phyloP scores from a whole-genome alignment of 2,888 invertebrate species.

The Cheilosia vernalis region DNA sequence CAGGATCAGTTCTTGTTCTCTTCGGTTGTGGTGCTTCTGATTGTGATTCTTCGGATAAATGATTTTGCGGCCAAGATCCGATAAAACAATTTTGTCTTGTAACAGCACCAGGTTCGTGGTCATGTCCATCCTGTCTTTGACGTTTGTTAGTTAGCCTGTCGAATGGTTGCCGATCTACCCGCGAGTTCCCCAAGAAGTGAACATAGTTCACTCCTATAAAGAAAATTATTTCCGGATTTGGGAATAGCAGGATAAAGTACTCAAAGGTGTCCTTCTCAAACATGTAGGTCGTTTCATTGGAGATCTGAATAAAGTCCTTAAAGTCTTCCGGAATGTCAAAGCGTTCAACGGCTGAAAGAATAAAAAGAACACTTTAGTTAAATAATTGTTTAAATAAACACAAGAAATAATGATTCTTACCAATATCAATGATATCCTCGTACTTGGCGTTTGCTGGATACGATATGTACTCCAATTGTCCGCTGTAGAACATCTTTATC shows the following conservation, averaged over 20 bases:
- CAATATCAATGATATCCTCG: constrained; percentile 78
- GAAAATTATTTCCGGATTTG: constrained; percentile 79
- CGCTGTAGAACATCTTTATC: constrained; percentile 59
- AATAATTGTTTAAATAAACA: not conserved
- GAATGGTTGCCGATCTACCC: constrained; percentile 30
- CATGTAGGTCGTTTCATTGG: constrained; percentile 78
- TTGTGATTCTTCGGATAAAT: not conserved
- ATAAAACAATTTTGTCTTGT: constrained; percentile 81
- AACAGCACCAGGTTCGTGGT: constrained; percentile 77
- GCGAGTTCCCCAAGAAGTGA: constrained; percentile 31
- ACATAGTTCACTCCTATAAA: constrained; percentile 78
- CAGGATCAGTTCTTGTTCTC: constrained; percentile 8
- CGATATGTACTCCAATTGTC: constrained; percentile 57
- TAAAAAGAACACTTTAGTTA: not conserved
- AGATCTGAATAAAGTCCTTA: constrained; percentile 77
- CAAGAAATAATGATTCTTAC: constrained; percentile 74
- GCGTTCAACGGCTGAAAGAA: constrained; percentile 71
- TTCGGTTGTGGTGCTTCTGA: not conserved
- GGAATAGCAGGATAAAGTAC: constrained; percentile 80
- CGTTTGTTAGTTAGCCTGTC: constrained; percentile 31
- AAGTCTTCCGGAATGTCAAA: constrained; percentile 77
- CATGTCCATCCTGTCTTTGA: not conserved
- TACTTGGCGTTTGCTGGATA: constrained; percentile 46
- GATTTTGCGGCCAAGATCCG: constrained; percentile 76
- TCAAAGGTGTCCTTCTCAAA: constrained; percentile 79